Conservation (phyloP, 2,113 vertebrate species). For the Tragulus kanchil region DNA sequence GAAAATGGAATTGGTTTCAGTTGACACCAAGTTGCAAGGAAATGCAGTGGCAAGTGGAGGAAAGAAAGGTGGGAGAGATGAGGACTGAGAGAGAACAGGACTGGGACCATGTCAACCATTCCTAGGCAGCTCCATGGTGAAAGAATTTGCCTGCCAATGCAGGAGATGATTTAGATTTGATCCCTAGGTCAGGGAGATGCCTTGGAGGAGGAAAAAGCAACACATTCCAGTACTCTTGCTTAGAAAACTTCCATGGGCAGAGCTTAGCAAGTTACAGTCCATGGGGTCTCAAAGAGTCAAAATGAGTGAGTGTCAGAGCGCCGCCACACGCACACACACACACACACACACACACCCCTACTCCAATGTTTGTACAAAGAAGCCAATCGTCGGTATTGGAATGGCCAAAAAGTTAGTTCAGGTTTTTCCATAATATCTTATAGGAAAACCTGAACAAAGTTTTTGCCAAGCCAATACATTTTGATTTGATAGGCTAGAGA, state of each 20-base stretch:
- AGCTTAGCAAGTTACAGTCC: not conserved
- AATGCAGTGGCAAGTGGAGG: not conserved
- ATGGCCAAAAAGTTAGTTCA: not conserved
- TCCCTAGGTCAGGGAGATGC: not conserved
- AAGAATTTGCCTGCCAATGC: not conserved
- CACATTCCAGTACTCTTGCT: not conserved
- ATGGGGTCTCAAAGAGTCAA: not conserved
- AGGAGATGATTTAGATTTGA: not conserved
- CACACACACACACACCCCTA: not conserved
- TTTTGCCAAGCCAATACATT: not conserved
- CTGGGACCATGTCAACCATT: not conserved
- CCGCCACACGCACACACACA: too few relatives aligned
- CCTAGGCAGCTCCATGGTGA: not conserved
- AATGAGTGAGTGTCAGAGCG: not conserved
- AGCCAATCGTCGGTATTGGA: not conserved
- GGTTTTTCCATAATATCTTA: not conserved
- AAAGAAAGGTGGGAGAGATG: not conserved
- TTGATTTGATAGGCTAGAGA: conserved; percentile 29
- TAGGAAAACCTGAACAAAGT: not conserved
- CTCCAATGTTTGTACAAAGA: not conserved
- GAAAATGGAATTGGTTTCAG: not conserved
- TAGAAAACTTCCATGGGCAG: not conserved
- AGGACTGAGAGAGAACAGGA: not conserved
- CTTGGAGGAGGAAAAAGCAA: not conserved
- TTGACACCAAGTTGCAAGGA: not conserved